Percentiles rank a stretch among this genome's conserved stretches.
These are phyloP conservation scores for Scopus umbretta DNA, from an alignment of 2,113 vertebrate species.

Conservation along the genomic window DNA sequence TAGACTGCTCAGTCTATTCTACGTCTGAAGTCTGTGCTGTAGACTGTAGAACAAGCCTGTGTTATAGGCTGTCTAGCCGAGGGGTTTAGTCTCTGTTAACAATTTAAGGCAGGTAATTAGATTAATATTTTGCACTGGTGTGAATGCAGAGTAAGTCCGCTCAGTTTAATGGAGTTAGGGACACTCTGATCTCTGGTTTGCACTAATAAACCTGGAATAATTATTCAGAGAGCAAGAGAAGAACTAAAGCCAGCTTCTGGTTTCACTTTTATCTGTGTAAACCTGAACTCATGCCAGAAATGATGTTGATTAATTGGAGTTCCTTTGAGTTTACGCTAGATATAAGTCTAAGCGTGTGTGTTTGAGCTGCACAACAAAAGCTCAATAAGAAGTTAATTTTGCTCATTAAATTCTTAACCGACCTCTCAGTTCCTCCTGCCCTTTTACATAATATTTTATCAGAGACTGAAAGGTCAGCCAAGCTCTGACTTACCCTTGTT, in stretches of 20 bases:
- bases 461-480: constrained; percentile 60
- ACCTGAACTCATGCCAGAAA: background rate
- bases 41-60: background rate
- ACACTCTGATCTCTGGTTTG: background rate
- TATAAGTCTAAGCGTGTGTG: background rate
- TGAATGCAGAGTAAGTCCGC: background rate
- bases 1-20: background rate
- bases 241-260: background rate
- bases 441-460: constrained; percentile 51
- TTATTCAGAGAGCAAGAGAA: background rate
- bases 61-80: background rate
- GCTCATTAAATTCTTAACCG: background rate
- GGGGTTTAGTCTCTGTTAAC: background rate
- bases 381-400: background rate
- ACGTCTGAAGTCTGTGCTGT: background rate
- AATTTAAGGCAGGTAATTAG: background rate
- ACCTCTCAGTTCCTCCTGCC: background rate
- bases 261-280: background rate
- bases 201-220: background rate
- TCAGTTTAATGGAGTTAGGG: background rate
- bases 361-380: background rate
- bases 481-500: constrained; percentile 18
- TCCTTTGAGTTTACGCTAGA: background rate
- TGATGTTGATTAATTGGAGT: background rate
- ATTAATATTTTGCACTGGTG: background rate